These are phyloP conservation scores for Chrysomela aeneicollis DNA, from an alignment of 2,888 invertebrate genomes.

Conservation along the genomic window DNA sequence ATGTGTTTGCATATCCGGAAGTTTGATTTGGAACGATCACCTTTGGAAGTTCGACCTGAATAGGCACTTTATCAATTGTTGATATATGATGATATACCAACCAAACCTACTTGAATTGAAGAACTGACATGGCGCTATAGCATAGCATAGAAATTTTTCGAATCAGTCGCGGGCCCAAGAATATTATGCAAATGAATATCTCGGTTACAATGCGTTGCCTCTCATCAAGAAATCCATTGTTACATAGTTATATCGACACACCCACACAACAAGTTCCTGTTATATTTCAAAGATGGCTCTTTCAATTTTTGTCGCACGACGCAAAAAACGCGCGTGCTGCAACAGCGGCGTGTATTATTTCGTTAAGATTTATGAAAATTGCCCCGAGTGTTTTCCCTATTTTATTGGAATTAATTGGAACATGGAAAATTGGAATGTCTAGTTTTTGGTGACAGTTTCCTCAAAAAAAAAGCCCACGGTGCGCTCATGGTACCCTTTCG, in stretches of 20 bases:
- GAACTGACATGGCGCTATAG: slow-evolving; percentile 5
- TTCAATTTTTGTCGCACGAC: slow-evolving; percentile 13
- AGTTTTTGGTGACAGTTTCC: slow-evolving; percentile 39
- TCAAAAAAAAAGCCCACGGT: background rate
- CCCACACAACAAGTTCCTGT: slow-evolving; percentile 39
- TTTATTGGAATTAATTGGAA: too few relatives aligned
- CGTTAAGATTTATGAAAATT: too few relatives aligned
- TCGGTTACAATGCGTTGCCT: slow-evolving; percentile 41
- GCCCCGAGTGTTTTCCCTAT: too few relatives aligned
- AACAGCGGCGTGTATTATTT: background rate
- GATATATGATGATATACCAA: too few relatives aligned
- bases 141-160: background rate
- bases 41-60: background rate
- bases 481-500: background rate
- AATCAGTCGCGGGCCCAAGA: background rate
- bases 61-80: background rate
- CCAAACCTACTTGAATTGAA: background rate
- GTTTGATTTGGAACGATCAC: too few relatives aligned
- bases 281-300: slow-evolving; percentile 37
- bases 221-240: slow-evolving; percentile 45
- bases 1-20: too few relatives aligned
- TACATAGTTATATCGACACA: slow-evolving; percentile 36
- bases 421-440: too few relatives aligned
- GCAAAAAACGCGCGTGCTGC: background rate
- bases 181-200: slow-evolving; percentile 43